Conservation (phyloP, 2,113 vertebrate species). For the Menura novaehollandiae region DNA sequence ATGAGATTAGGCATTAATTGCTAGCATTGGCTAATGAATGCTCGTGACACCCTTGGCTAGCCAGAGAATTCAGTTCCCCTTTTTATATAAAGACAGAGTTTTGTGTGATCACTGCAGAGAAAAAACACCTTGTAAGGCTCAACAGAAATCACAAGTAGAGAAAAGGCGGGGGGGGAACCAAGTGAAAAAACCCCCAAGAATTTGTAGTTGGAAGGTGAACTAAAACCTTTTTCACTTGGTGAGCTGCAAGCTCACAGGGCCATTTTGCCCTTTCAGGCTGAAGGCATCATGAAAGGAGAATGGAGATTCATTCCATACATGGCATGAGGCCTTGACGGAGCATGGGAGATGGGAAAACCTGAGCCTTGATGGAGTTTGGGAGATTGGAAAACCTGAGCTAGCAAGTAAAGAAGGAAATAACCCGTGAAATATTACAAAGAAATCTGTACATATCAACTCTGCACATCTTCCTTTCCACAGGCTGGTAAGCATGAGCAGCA, state of each 20-base stretch:
- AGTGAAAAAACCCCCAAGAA: background rate
- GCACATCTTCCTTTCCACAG: background rate
- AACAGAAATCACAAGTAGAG: background rate
- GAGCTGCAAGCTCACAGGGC: background rate
- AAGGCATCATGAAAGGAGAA: background rate
- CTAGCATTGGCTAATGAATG: background rate
- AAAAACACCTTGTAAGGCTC: background rate
- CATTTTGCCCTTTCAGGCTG: background rate
- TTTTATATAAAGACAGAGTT: background rate
- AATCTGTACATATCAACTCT: background rate
- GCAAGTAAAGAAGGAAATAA: background rate
- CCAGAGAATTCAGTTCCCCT: constrained; percentile 11
- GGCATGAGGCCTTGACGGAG: background rate
- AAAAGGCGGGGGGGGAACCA: background rate
- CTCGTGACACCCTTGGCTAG: background rate
- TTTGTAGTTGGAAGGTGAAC: background rate
- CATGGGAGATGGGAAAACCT: background rate
- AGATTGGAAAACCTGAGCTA: background rate
- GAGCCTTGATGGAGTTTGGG: background rate
- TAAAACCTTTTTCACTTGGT: background rate
- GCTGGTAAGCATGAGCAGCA: background rate
- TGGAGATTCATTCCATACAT: background rate
- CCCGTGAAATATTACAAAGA: background rate
- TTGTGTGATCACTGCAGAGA: background rate
- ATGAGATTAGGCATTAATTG: background rate